phyloP scores from a whole-genome alignment of 2,797 vertebrate genomes.

The Molossus molossus region DNA sequence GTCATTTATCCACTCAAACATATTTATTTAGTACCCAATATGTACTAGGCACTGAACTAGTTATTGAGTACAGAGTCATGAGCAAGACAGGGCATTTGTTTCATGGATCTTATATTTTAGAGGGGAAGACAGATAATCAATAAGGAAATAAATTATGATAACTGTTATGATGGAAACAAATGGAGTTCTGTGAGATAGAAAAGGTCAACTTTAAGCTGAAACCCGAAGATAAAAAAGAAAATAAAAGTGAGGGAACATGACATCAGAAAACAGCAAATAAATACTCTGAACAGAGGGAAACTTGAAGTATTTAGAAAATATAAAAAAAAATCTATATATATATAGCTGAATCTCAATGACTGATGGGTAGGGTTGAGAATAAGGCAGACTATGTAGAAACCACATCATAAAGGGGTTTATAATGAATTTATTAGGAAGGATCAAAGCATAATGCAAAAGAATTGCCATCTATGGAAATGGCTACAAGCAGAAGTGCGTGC shows the following conservation, averaged over 20 bases:
- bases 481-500: background rate
- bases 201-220: background rate
- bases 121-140: background rate
- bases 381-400: background rate
- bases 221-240: constrained; percentile 59
- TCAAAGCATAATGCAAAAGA: constrained; percentile 30
- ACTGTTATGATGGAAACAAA: background rate
- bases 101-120: constrained; percentile 37
- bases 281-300: constrained; percentile 16
- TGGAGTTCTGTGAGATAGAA: background rate
- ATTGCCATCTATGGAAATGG: background rate
- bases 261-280: constrained; percentile 60
- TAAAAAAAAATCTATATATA: constrained; percentile 18
- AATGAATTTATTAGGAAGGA: constrained; percentile 6
- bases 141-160: constrained; percentile 33
- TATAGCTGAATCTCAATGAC: background rate
- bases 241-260: constrained; percentile 1
- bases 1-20: constrained; percentile 18
- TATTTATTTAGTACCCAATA: background rate
- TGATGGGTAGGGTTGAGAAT: constrained; percentile 5
- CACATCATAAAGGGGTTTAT: background rate
- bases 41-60: background rate
- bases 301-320: constrained; percentile 13
- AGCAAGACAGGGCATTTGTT: background rate
- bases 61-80: constrained; percentile 36